phyloP scores from a whole-genome alignment of 1,140 invertebrate species.

The Cydia strobilella region DNA sequence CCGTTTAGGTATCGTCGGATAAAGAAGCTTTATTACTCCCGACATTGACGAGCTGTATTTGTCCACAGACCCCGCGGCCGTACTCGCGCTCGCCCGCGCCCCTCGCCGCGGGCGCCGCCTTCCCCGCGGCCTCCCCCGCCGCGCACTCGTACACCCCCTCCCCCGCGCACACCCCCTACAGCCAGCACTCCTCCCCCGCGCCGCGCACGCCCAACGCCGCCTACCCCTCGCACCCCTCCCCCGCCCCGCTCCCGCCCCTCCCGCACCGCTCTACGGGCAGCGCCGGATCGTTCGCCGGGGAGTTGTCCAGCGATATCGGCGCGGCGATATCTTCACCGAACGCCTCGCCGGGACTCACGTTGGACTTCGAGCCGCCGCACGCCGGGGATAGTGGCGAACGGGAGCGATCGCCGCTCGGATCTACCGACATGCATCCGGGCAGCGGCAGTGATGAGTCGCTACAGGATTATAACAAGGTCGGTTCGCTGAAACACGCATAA shows the following conservation, averaged over 20 bases:
- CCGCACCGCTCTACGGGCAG: constrained; percentile 38
- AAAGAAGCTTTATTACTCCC: too few relatives aligned
- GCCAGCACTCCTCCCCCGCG: constrained; percentile 71
- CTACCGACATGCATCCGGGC: constrained; percentile 57
- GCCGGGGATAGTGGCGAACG: constrained; percentile 32
- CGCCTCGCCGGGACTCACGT: constrained; percentile 84
- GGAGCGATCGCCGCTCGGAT: constrained; percentile 63
- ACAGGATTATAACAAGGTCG: constrained; percentile 67
- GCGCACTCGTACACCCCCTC: constrained; percentile 73
- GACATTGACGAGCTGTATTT: neutral
- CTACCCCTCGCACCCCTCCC: constrained; percentile 57
- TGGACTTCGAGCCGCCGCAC: constrained; percentile 88
- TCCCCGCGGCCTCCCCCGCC: constrained; percentile 66
- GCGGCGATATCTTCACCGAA: constrained; percentile 87
- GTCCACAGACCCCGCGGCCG: constrained; percentile 44
- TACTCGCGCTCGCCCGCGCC: constrained; percentile 61
- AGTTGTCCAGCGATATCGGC: constrained; percentile 88
- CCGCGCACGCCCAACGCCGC: constrained; percentile 55
- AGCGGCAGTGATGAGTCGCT: constrained; percentile 69
- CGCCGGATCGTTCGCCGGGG: constrained; percentile 85
- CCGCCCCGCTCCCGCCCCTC: constrained; percentile 46
- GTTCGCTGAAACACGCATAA: too few relatives aligned
- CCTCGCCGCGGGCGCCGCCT: constrained; percentile 45
- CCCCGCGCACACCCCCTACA: constrained; percentile 73
- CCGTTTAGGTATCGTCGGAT: too few relatives aligned